phyloP scores from a whole-genome alignment of 2,888 invertebrate genomes.

The Cynaeus angustus region DNA sequence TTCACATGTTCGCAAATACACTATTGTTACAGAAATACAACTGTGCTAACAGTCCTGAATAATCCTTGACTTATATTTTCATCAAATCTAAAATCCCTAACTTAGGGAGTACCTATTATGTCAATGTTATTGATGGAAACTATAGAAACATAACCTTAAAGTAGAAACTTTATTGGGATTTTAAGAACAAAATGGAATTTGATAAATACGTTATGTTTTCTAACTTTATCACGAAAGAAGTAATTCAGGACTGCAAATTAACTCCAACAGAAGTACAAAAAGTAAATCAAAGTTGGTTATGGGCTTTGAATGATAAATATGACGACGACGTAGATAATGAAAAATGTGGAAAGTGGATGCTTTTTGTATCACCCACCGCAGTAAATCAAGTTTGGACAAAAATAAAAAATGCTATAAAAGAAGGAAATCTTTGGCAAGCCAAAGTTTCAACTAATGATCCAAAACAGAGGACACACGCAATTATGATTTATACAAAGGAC shows the following conservation, averaged over 20 bases:
- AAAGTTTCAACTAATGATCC: slow-evolving; percentile 22
- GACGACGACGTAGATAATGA: neutral
- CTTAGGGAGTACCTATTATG: too few species aligned
- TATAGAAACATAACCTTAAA: too few species aligned
- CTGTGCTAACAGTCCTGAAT: too few species aligned
- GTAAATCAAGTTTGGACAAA: slow-evolving; percentile 14
- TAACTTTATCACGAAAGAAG: neutral
- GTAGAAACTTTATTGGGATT: too few species aligned
- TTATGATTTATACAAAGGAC: slow-evolving; percentile 27
- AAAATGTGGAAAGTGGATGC: slow-evolving; percentile 30
- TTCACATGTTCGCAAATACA: too few species aligned
- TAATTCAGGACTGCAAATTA: neutral
- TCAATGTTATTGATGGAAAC: too few species aligned
- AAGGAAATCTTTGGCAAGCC: slow-evolving; percentile 19
- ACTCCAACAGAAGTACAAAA: slow-evolving; percentile 8
- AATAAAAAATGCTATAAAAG: slow-evolving; percentile 19
- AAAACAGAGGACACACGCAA: neutral
- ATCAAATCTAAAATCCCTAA: too few species aligned
- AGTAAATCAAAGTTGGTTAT: neutral
- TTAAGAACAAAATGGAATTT: too few species aligned
- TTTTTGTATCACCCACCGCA: slow-evolving; percentile 4
- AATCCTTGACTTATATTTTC: too few species aligned
- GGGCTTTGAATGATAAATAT: slow-evolving; percentile 9
- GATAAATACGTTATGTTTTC: neutral
- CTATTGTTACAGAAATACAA: too few species aligned